Evolutionary conservation across 2,888 invertebrate species (phyloP).

Genomic region (Adela reaumurella): DNA sequence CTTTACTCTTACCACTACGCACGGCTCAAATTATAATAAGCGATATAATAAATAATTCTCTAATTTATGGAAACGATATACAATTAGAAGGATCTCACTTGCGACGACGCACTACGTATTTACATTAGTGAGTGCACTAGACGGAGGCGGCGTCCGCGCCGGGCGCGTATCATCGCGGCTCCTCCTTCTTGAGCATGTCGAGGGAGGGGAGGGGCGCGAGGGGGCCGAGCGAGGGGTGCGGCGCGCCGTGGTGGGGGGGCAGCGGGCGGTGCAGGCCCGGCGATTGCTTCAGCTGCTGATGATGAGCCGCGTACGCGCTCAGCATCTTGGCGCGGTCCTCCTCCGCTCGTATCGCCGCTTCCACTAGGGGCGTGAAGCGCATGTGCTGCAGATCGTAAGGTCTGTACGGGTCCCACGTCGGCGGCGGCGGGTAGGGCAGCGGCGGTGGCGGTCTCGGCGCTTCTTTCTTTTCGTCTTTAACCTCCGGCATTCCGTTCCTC

Average conservation of each 20-base stretch:
- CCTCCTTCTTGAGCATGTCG: constrained; percentile 60
- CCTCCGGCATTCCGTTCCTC: constrained; percentile 62
- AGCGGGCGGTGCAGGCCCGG: constrained; percentile 44
- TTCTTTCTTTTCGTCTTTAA: constrained; percentile 48
- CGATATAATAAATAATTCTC: constrained; percentile 51
- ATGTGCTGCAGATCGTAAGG: constrained; percentile 65
- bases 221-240: constrained; percentile 26
- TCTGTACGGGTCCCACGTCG: constrained; percentile 68
- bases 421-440: constrained; percentile 57
- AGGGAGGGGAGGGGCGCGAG: constrained; percentile 41
- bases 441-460: constrained; percentile 46
- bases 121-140: constrained; percentile 21
- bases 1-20: constrained; percentile 13
- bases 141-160: constrained; percentile 19
- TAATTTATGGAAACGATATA: constrained; percentile 39
- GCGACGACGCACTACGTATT: constrained; percentile 26
- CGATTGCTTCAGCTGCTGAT: constrained; percentile 48
- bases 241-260: constrained; percentile 46
- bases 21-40: constrained; percentile 18
- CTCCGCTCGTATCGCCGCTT: constrained; percentile 72
- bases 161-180: constrained; percentile 52
- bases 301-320: constrained; percentile 64
- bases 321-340: constrained; percentile 77
- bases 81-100: constrained; percentile 31
- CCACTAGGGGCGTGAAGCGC: constrained; percentile 76